Base-by-base conservation (phyloP, 1,140 invertebrate genomes). In the Idris sp. region DNA sequence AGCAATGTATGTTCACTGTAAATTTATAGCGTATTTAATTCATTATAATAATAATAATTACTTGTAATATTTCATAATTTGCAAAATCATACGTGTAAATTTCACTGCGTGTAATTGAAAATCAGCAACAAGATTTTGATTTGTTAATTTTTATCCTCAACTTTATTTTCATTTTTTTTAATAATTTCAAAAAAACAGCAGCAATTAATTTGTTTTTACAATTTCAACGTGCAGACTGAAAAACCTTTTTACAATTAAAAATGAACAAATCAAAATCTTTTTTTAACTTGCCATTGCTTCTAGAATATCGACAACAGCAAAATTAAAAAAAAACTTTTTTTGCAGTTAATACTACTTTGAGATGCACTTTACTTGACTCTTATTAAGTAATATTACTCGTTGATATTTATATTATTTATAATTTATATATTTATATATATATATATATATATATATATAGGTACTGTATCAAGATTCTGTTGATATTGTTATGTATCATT, bases 381-480 rank as follows among this genome's bases (percentile, higher is more conserved):
- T 65, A 71, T 10, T 40, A 65, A 76, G 54, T 67, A 76, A 62
- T 53, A 48, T 76, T 76, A 76, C 65, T 76, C 67, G 74, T 76
- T 76, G 59, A 74, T 71, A 71, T 69, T 56, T 11, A 31, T 56
- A 58, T 43, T 35, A 1, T 46, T 36, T 74, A 48, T n/a, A n/a
- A n/a, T 53, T 44, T 13, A 38, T 53, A 59, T 65, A 54, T 64
- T 61, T 64, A 49, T 54, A 56, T n/a, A 10, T 58, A 58, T 61
- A 65, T 68, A 44, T 49, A 48, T 76, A 36, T 72, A 74, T 76
- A 51, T 49, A 51, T 73, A 41, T 72, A 76, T 76, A 64, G 67
- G 51, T 72, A 72, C 43, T 75, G 76, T 73, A 75, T 69, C 53
- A 68, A 75, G 59, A 61, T 36, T 69, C 26, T 58, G 71, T 46